These are phyloP conservation scores for Tuta absoluta DNA, from an alignment of 2,888 invertebrate genomes.

Conservation along the genomic window DNA sequence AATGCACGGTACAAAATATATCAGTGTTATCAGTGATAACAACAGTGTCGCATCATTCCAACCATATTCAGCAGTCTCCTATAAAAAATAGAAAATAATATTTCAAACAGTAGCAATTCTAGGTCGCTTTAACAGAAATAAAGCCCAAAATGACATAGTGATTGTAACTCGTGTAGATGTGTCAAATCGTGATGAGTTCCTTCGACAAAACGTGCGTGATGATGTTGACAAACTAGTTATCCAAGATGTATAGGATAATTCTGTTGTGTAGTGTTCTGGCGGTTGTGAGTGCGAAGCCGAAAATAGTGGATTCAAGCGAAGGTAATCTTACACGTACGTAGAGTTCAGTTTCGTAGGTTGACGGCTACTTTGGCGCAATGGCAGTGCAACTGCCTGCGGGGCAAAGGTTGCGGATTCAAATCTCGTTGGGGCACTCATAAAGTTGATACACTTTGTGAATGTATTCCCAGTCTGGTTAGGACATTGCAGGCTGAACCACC, in stretches of 20 bases:
- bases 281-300: constrained; percentile 47
- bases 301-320: constrained; percentile 35
- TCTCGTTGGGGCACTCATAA: no score
- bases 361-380: no score
- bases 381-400: no score
- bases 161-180: background rate
- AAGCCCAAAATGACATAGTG: background rate
- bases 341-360: no score
- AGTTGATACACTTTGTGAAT: no score
- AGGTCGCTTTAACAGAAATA: background rate
- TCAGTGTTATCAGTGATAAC: constrained; percentile 13
- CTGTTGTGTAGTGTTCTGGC: constrained; percentile 47
- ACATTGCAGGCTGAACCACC: no score
- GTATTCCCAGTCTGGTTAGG: no score
- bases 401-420: no score
- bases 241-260: constrained; percentile 5
- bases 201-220: constrained; percentile 3
- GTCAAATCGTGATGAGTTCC: constrained; percentile 7
- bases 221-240: background rate
- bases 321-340: constrained; percentile 40
- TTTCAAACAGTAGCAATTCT: background rate
- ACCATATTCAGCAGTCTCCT: background rate
- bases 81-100: background rate
- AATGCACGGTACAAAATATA: background rate
- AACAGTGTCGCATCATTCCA: background rate